Conservation (phyloP, 2,888 invertebrate species). For the Schizotus pectinicornis region DNA sequence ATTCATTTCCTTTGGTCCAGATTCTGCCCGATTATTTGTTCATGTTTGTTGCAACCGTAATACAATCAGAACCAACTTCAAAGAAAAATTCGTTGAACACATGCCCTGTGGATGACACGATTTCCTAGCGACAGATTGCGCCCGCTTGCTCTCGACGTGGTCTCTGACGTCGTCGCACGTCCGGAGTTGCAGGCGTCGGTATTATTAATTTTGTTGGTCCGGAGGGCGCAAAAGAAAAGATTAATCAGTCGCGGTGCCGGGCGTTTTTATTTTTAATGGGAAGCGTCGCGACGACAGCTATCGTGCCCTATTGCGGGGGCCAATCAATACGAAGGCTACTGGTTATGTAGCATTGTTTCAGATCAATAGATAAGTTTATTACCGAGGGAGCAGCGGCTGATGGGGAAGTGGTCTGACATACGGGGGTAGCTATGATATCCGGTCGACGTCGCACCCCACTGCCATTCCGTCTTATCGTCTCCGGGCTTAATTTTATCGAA, state of each 20-base stretch:
- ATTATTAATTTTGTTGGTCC: constrained; percentile 2
- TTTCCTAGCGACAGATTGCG: constrained; percentile 1
- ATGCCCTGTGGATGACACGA: background rate
- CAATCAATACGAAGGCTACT: background rate
- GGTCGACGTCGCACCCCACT: background rate
- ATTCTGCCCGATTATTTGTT: background rate
- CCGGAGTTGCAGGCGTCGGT: constrained; percentile 6
- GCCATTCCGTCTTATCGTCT: constrained; percentile 13
- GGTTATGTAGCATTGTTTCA: constrained; percentile 22
- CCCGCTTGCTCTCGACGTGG: background rate
- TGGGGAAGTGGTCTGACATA: constrained; percentile 21
- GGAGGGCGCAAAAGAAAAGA: background rate
- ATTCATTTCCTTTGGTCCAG: background rate
- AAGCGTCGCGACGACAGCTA: no score
- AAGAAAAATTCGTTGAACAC: background rate
- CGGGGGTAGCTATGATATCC: constrained; percentile 22
- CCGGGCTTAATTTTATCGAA: constrained; percentile 23
- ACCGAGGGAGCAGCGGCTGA: background rate
- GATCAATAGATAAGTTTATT: constrained; percentile 29
- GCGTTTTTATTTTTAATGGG: no score
- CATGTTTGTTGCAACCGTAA: background rate
- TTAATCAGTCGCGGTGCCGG: no score
- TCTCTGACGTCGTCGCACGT: constrained; percentile 1
- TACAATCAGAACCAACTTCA: constrained; percentile 3
- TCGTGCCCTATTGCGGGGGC: no score